phyloP scores from a whole-genome alignment of 53 echinoderm and acorn worm genomes.

The Pentamera pediparva region DNA sequence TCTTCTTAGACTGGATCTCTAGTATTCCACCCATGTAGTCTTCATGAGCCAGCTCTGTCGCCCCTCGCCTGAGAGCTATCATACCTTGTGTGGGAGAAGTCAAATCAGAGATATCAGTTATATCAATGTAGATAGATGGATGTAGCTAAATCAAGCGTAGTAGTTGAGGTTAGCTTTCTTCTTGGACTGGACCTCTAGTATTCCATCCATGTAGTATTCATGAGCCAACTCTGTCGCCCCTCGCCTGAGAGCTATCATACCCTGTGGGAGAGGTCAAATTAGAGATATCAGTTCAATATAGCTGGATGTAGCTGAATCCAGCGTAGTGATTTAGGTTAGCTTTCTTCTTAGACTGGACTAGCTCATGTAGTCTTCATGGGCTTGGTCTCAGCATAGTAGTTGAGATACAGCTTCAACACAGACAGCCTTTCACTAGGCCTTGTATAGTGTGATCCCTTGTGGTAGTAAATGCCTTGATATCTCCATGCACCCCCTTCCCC shows the following conservation, averaged over 20 bases:
- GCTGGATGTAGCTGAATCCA: too few species aligned
- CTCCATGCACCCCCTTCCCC: too few species aligned
- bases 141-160: constrained; percentile 91
- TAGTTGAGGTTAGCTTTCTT: constrained; percentile 99
- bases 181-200: constrained; percentile 92
- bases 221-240: constrained; percentile 91
- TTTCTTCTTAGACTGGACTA: constrained; percentile 99
- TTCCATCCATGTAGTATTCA: constrained; percentile 99
- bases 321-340: constrained; percentile 97
- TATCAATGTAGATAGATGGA: too few species aligned
- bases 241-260: constrained; percentile 92
- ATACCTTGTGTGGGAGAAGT: constrained; percentile 64
- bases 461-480: too few species aligned
- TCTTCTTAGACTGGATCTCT: constrained; percentile 98
- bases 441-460: too few species aligned
- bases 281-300: too few species aligned
- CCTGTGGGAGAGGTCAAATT: too few species aligned
- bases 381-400: constrained; percentile 85
- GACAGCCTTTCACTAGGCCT: too few species aligned
- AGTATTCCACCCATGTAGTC: constrained; percentile 99
- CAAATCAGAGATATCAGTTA: too few species aligned
- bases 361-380: constrained; percentile 99
- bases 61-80: constrained; percentile 91
- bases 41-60: constrained; percentile 91
- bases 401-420: too few species aligned